Percentiles rank a stretch among this genome's conserved stretches.
phyloP scores from a whole-genome alignment of 1,140 invertebrate species.

The Euura saliciscinereae region DNA sequence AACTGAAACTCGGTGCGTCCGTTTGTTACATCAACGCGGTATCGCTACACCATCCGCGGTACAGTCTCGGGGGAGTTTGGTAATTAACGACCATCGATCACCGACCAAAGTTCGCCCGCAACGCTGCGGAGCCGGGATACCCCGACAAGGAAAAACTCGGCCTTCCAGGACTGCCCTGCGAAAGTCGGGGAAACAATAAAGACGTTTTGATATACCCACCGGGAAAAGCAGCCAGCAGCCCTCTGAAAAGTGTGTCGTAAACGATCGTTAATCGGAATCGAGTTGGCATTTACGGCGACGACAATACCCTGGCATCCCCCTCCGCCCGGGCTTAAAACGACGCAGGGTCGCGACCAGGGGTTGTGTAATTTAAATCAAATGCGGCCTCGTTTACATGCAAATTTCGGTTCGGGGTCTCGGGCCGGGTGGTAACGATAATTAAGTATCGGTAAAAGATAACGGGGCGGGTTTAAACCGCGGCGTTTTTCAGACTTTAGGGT shows the following conservation, averaged over 20 bases:
- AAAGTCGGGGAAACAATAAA: too few species aligned
- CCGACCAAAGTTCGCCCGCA: background rate
- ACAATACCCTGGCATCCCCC: background rate
- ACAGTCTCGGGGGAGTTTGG: background rate
- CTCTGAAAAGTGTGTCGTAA: too few species aligned
- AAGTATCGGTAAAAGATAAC: background rate
- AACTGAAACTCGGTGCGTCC: background rate
- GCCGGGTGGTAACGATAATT: slow-evolving; percentile 1
- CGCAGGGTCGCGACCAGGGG: background rate
- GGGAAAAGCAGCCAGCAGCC: too few species aligned
- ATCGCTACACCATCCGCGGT: background rate
- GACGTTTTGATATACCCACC: too few species aligned
- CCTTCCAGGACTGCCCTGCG: too few species aligned
- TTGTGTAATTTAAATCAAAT: slow-evolving; percentile 6
- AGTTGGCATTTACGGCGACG: too few species aligned
- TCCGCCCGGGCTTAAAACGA: background rate
- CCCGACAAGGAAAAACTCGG: background rate
- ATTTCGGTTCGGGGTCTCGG: background rate
- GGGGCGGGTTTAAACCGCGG: background rate
- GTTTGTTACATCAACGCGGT: background rate
- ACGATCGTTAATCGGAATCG: too few species aligned
- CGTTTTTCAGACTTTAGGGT: background rate
- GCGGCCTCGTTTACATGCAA: slow-evolving; percentile 6
- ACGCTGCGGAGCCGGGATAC: background rate
- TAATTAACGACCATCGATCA: slow-evolving; percentile 3